Percentiles rank a stretch among this genome's conserved stretches.
phyloP scores from a whole-genome alignment of 1,140 invertebrate species.

The Ericerus pela region DNA sequence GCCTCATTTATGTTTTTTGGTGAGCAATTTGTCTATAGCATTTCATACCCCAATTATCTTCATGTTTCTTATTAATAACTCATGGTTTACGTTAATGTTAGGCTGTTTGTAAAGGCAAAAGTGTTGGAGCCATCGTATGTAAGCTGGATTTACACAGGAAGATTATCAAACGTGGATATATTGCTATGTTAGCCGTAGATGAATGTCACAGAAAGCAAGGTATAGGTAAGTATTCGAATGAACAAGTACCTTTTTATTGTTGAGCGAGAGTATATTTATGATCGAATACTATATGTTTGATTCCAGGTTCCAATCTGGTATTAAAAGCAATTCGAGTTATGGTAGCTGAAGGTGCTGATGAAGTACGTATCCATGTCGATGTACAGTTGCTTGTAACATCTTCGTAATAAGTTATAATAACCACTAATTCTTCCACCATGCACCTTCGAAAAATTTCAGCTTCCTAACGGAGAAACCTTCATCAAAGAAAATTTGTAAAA shows the following conservation, averaged over 20 bases:
- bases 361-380: conserved; percentile 48
- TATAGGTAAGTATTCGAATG: conserved; percentile 73
- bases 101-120: conserved; percentile 69
- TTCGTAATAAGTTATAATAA: no score
- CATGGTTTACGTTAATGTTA: conserved; percentile 25
- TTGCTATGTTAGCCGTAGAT: conserved; percentile 97
- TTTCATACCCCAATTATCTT: not conserved
- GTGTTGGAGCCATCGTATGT: conserved; percentile 94
- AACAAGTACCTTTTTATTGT: no score
- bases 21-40: conserved; percentile 34
- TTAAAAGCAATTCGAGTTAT: conserved; percentile 59
- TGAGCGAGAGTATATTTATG: no score
- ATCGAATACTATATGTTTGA: conserved; percentile 22
- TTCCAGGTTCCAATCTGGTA: conserved; percentile 46
- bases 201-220: conserved; percentile 85
- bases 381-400: no score
- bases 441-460: no score
- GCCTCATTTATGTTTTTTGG: conserved; percentile 96
- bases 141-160: conserved; percentile 92
- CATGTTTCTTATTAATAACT: not conserved
- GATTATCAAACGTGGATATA: conserved; percentile 85
- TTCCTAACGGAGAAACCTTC: no score
- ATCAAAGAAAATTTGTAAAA: no score
- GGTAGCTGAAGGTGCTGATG: conserved; percentile 87
- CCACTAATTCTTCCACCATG: no score